Evolutionary conservation across 1,140 invertebrate species (phyloP), one percentile per base, ranked within the genome.

Genomic region (Cherax destructor): DNA sequence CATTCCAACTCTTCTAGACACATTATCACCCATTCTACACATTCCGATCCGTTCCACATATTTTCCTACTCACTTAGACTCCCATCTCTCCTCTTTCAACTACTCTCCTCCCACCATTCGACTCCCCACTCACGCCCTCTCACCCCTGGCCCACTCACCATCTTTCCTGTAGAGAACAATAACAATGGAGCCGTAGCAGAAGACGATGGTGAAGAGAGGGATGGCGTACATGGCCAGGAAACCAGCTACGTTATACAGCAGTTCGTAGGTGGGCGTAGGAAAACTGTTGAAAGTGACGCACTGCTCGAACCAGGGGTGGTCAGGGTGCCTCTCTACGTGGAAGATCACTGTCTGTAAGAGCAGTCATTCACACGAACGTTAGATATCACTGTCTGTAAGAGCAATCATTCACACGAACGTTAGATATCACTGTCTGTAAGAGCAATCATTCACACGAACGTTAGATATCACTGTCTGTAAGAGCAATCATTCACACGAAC

Each of bases 141-240:
- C 30, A 65, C 83, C 30, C 69, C 41, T 47, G 18, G 47, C 41
- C 49, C 49, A 61, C 87, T 89, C 61, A 90, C 88, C 80, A 74
- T 90, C 88, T 78, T 90, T 90, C 65, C 92, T 88, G 88, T 93
- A 93, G 86, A 93, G 89, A 24, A 79, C 86, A 24, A 93, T 65
- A 0, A 99, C 95, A 83, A 99, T 98, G 76, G 97, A 97, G 0
- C 96, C 96, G 92, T 98, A 99, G 93, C 97, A 97, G 94, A 97
- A 97, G 77, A 98, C 96, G 86, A 99, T 98, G 77, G 98, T 96
- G 52, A 96, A 94, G 59, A 99, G 95, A 0, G 98, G 98, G 5
- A 98, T 95, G 52, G 96, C 96, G 94, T 99, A 99, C 96, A 98
- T 98, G 93, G 97, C 96, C 4, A 96, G 93, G 96, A 98, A 97